Base-by-base conservation (phyloP, 2,888 invertebrate genomes). In the Agrenia bidenticulata region DNA sequence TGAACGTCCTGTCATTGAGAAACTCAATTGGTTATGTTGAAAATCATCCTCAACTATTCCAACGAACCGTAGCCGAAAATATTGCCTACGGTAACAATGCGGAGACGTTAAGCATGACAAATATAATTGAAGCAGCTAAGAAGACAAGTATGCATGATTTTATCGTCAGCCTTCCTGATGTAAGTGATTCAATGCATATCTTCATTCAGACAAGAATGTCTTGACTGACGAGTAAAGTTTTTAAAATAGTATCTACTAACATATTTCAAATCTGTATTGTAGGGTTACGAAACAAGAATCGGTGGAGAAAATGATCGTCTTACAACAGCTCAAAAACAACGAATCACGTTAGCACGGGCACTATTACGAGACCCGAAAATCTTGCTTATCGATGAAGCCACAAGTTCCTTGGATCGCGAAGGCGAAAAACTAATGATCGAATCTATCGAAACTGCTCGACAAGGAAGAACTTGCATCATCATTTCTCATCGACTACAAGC, bases 21-120 rank as follows among this genome's bases (percentile, higher is more conserved):
- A 39, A 55, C 2, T 19, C 50, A 13, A 53, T 72, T 24, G 69
- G 65, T 2, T 54, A 69, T 1, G 61, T 73, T 0, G 55, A 51
- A 19, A 57, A 67, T 32, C 59, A 59, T 5, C 67, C 73, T 2
- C 56, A 67, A 45, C 24, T 73, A 1, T 73, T 73, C 54, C 60
- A 60, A 49, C 21, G 69, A 17, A 72, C 69, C 7, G 64, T 73
- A 0, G 71, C 67, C 11, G 69, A 73, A 32, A 73, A 73, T 39
- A 72, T 73, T 41, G 69, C 71, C 21, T 63, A 64, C 19, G 73
- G 71, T 17, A 63, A 64, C 15, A 63, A 65, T 26, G 50, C 51
- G 11, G 32, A 45, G 24, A 51, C 42, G 13, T 54, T 64, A 7
- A 24, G 57, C 1, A 66, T 71, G 66, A 32, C 53, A 2, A 65